Evolutionary conservation across 2,888 invertebrate species (phyloP).

Genomic region (Ferdinandea cuprea): DNA sequence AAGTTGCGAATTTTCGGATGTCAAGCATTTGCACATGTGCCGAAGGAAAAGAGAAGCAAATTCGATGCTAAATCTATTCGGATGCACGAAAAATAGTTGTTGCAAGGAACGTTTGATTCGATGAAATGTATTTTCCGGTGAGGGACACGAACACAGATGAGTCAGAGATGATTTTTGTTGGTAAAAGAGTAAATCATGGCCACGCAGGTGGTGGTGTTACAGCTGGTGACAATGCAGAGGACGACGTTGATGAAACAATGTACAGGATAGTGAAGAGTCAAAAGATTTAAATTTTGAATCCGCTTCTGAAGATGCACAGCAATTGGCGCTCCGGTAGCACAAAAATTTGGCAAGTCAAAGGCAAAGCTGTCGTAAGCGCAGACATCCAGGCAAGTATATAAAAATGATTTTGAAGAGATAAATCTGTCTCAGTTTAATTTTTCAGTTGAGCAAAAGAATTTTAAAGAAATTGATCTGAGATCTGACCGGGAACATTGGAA

Average conservation of each 20-base stretch:
- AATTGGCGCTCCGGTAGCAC: too few species aligned
- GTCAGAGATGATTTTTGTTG: too few species aligned
- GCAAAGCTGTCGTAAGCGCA: too few species aligned
- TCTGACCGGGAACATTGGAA: too few species aligned
- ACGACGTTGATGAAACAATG: neutral
- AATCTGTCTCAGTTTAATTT: neutral
- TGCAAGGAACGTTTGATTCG: slow-evolving; percentile 46
- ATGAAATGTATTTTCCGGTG: too few species aligned
- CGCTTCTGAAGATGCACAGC: slow-evolving; percentile 17
- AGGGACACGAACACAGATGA: too few species aligned
- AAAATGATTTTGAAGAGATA: slow-evolving; percentile 13
- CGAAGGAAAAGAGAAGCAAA: neutral
- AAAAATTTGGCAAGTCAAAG: too few species aligned
- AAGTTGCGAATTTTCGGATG: too few species aligned
- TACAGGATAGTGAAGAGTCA: neutral
- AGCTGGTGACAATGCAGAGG: too few species aligned
- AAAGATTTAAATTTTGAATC: slow-evolving; percentile 27
- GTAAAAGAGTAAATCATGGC: too few species aligned
- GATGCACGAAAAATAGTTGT: slow-evolving; percentile 36
- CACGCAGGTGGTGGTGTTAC: too few species aligned
- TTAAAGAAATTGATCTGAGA: neutral
- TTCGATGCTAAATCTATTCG: neutral
- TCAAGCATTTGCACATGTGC: too few species aligned
- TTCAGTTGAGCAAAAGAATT: neutral
- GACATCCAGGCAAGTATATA: slow-evolving; percentile 31